These are phyloP conservation scores for Laupala kohalensis DNA, from an alignment of 1,140 invertebrate genomes.

Conservation along the genomic window DNA sequence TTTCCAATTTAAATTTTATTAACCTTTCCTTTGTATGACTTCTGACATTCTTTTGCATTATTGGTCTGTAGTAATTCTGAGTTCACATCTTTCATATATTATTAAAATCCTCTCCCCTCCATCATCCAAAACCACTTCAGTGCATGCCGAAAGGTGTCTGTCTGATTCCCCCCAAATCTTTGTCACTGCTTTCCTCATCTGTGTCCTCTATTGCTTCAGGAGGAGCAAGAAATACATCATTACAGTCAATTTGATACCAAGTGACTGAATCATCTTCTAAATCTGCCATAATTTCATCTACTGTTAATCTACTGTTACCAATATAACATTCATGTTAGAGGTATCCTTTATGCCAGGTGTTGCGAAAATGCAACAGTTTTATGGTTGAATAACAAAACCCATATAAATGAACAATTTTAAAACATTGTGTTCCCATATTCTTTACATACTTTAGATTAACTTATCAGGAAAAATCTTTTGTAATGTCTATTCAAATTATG, in stretches of 20 bases:
- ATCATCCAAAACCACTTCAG: neutral
- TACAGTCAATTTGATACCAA: neutral
- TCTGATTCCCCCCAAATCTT: neutral
- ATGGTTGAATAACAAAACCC: no score
- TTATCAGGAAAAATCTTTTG: no score
- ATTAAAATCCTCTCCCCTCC: neutral
- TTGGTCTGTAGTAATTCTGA: neutral
- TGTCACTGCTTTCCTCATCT: neutral
- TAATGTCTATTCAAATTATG: no score
- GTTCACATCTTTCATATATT: neutral
- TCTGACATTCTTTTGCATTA: neutral
- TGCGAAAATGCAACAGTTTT: neutral
- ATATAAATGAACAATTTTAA: no score
- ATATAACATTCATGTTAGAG: neutral
- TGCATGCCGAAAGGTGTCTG: neutral
- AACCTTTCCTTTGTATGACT: neutral
- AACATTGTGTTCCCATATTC: no score
- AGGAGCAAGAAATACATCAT: neutral
- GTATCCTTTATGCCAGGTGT: neutral
- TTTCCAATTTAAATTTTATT: neutral
- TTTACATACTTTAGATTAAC: no score
- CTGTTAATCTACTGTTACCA: no score
- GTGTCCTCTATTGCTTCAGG: neutral
- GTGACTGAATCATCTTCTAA: neutral
- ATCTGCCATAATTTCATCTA: neutral